Conservation (phyloP, 2,888 invertebrate genomes). For the Clitarchus hookeri region DNA sequence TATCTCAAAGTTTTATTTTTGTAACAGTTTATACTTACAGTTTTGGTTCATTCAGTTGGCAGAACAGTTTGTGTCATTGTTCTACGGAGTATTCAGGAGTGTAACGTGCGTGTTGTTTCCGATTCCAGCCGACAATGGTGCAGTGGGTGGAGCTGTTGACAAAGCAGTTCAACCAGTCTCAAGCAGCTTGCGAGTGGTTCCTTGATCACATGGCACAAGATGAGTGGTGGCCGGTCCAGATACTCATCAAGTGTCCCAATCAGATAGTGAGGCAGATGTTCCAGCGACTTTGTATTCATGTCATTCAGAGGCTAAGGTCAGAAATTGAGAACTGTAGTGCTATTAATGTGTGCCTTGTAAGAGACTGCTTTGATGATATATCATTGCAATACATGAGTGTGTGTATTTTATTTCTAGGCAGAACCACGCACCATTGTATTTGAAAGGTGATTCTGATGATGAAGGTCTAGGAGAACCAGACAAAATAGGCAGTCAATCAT, state of each 20-base stretch:
- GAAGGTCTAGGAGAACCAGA: slow-evolving; percentile 62
- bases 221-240: slow-evolving; percentile 95
- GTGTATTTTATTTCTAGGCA: slow-evolving; percentile 53
- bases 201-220: slow-evolving; percentile 90
- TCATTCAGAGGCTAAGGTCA: slow-evolving; percentile 85
- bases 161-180: slow-evolving; percentile 91
- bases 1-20: too few relatives aligned
- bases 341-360: too few relatives aligned
- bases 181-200: slow-evolving; percentile 90
- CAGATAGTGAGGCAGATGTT: slow-evolving; percentile 98
- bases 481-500: slow-evolving; percentile 75
- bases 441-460: slow-evolving; percentile 60
- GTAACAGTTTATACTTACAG: too few relatives aligned
- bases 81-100: too few relatives aligned
- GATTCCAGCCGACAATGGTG: slow-evolving; percentile 84
- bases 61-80: too few relatives aligned
- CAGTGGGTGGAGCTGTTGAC: slow-evolving; percentile 95
- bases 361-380: too few relatives aligned
- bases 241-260: slow-evolving; percentile 93
- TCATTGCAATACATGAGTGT: not conserved
- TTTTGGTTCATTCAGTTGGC: too few relatives aligned
- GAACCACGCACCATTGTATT: slow-evolving; percentile 68
- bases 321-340: slow-evolving; percentile 31
- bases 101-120: too few relatives aligned
- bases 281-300: slow-evolving; percentile 92